Evolutionary conservation across 2,797 vertebrate species (phyloP), one percentile per base, ranked within the genome.

Genomic region (Brachyrhaphis roseni): DNA sequence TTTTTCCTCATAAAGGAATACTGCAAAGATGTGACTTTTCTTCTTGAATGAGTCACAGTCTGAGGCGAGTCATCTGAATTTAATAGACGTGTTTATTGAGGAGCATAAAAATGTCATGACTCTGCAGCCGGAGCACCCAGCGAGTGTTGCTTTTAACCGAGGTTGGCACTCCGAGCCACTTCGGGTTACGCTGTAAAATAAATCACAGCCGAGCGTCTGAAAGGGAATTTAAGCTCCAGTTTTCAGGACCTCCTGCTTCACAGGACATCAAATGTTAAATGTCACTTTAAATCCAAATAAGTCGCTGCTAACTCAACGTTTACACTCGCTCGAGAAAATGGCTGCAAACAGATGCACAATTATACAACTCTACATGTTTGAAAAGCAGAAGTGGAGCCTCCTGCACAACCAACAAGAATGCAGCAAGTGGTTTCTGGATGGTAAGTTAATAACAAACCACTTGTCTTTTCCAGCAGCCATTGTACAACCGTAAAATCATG

Each of bases 171-270:
- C 78, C 71, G 43, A 84, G 82, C 43, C 78, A 75, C 76, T 85
- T 84, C 85, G 72, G 74, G 49, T 77, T 82, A 74, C 46, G 75
- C 82, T 64, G 55, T 71, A 90, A 78, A 88, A 77, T 82, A 74
- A 90, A 90, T 82, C 84, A 83, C 75, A 78, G 68, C 11, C 34
- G 39, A 82, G 89, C 83, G 49, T 89, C 82, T 62, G 77, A 86
- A 90, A 91, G 84, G 83, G 86, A 88, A 91, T 91, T 85, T 34
- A 76, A 87, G 89, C 75, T 77, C 76, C 84, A 77, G 83, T 84
- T 88, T 78, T 79, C 55, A 81, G 26, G 76, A 76, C 73, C 84
- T 83, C 78, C 68, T 73, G 87, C 86, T 23, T 28, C 43, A 31
- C 31, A 39, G 18, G 86, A 85, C 86, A 78, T 72, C 78, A 82